Evolutionary conservation across 1,140 invertebrate genomes (phyloP), one percentile per base, ranked within the genome.

Genomic region (Hylaeus anthracinus): DNA sequence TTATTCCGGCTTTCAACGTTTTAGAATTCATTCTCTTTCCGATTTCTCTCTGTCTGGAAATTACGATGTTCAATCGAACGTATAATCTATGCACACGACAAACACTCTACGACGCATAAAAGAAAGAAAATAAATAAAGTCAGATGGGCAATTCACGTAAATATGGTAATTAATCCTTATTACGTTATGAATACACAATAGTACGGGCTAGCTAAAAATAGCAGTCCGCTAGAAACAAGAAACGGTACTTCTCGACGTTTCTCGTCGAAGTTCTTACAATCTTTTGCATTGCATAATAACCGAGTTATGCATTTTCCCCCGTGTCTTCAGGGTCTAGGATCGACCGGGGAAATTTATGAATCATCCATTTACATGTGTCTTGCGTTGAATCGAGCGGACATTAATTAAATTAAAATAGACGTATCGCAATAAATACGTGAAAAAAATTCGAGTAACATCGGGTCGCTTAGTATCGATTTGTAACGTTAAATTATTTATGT

Each of bases 241-340:
- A 71, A 78, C 58, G 56, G 67, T 53, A 63, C 45, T 43, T n/a
- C 5, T 37, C 6, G 12, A 69, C 15, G 53, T 51, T 10, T 53
- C 61, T 51, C 55, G 8, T 45, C 2, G 5, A 41, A 53, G n/a
- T 79, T 48, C 74, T 61, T 43, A 14, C 8, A 3, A 45, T 67
- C 48, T 37, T 43, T 37, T 12, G 0, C 12, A 55, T 79, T 64
- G 58, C 53, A 64, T 65, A 79, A 64, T 60, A 70, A 26, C 65
- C 14, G 3, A 61, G 65, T 6, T 72, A 56, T 56, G 60, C 70
- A 51, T 79, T 79, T 72, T 65, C 53, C 67, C n/a, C 43, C 9
- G 8, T 63, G 43, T 48, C 53, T 55, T 64, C 60, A 72, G 53
- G 76, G 69, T 65, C 48, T 45, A 55, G 76, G 58, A 72, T 79